These are phyloP conservation scores for Tethea ocularis DNA, from an alignment of 2,888 invertebrate genomes.

Conservation along the genomic window DNA sequence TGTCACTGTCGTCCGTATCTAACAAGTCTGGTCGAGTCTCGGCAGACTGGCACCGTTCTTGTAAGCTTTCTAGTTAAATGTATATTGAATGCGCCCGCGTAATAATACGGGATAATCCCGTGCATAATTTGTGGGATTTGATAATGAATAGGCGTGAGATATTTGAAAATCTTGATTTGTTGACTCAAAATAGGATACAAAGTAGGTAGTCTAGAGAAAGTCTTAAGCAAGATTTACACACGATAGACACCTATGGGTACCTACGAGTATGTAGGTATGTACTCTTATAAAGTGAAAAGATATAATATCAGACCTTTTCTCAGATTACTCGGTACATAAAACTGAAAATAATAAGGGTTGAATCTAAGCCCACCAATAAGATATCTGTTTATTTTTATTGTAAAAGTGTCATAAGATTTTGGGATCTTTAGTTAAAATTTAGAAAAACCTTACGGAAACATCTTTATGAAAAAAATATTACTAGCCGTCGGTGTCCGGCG, in stretches of 20 bases:
- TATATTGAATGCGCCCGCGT: constrained; percentile 7
- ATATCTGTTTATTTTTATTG: background rate
- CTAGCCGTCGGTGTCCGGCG: no score
- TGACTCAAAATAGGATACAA: background rate
- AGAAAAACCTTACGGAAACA: no score
- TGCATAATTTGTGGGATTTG: background rate
- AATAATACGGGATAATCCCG: no score
- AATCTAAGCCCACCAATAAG: background rate
- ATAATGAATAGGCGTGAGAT: background rate
- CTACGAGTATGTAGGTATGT: no score
- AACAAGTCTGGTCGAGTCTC: background rate
- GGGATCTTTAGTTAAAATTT: background rate
- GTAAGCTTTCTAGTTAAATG: constrained; percentile 7
- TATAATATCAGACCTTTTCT: constrained; percentile 8
- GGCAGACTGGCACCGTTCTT: constrained; percentile 6
- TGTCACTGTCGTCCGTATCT: constrained; percentile 36
- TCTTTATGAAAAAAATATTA: no score
- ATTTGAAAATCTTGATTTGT: background rate
- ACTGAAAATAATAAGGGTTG: constrained; percentile 7
- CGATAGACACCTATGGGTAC: no score
- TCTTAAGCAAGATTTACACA: background rate
- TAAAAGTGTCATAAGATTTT: background rate
- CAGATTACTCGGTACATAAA: background rate
- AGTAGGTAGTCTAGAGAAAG: background rate
- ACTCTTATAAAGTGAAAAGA: background rate